Conservation (phyloP, 2,113 vertebrate species). For the Indicator maculatus region DNA sequence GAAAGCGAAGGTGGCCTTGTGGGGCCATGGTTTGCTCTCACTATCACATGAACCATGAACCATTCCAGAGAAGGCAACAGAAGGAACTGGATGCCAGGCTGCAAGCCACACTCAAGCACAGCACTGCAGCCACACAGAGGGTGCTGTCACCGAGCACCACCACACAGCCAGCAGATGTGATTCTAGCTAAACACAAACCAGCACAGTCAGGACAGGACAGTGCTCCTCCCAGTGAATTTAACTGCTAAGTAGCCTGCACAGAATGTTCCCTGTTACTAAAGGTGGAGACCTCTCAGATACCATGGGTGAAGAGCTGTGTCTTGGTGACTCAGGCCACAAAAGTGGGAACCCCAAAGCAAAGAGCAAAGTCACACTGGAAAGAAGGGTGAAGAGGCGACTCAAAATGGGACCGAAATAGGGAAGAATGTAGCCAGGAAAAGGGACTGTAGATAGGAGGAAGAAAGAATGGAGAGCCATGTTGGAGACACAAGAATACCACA, state of each 20-base stretch:
- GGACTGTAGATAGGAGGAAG: slow-evolving; percentile 8
- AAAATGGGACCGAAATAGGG: neutral
- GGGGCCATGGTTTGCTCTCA: neutral
- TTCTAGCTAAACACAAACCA: neutral
- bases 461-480: neutral
- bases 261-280: neutral
- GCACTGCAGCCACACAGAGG: neutral
- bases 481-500: slow-evolving; percentile 5
- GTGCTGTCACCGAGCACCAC: too few species aligned
- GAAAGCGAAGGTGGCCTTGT: neutral
- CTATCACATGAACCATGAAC: neutral
- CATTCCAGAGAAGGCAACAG: neutral
- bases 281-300: neutral
- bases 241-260: neutral
- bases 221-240: neutral
- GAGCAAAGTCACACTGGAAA: neutral
- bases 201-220: neutral
- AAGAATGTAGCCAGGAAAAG: neutral
- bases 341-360: neutral
- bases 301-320: neutral
- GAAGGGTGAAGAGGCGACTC: neutral
- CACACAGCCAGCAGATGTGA: neutral
- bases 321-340: neutral
- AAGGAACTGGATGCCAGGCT: neutral
- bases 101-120: neutral